These are phyloP conservation scores for Sialia sialis DNA, from an alignment of 2,113 vertebrate species.

Conservation along the genomic window DNA sequence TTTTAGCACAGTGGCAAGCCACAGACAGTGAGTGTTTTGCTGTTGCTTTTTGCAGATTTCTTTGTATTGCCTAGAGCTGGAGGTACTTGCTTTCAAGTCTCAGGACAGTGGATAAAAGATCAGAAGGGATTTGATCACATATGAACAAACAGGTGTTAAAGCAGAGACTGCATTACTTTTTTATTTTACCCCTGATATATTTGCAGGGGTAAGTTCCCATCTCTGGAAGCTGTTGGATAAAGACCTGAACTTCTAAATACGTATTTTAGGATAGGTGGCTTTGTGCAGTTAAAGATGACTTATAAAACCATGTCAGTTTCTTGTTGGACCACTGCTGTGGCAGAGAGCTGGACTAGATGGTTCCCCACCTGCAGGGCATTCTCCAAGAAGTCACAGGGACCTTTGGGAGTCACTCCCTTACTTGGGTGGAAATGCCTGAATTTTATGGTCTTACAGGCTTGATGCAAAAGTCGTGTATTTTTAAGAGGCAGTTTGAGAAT, in stretches of 20 bases:
- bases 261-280: not conserved
- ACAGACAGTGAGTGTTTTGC: not conserved
- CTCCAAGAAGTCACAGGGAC: not conserved
- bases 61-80: not conserved
- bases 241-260: not conserved
- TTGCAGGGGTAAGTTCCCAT: not conserved
- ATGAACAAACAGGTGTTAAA: not conserved
- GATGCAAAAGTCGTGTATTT: not conserved
- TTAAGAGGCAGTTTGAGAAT: not conserved
- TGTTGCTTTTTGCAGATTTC: not conserved
- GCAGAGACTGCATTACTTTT: not conserved
- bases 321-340: not conserved
- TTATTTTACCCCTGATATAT: not conserved
- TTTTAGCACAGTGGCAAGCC: not conserved
- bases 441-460: not conserved
- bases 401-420: accelerated
- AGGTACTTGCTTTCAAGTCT: not conserved
- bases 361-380: not conserved
- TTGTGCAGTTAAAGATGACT: not conserved
- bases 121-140: not conserved
- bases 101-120: not conserved
- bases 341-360: not conserved
- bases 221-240: not conserved
- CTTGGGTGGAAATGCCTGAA: not conserved
- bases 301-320: not conserved